phyloP scores from a whole-genome alignment of 2,888 invertebrate genomes.

The Venustoraphidia nigricollis region DNA sequence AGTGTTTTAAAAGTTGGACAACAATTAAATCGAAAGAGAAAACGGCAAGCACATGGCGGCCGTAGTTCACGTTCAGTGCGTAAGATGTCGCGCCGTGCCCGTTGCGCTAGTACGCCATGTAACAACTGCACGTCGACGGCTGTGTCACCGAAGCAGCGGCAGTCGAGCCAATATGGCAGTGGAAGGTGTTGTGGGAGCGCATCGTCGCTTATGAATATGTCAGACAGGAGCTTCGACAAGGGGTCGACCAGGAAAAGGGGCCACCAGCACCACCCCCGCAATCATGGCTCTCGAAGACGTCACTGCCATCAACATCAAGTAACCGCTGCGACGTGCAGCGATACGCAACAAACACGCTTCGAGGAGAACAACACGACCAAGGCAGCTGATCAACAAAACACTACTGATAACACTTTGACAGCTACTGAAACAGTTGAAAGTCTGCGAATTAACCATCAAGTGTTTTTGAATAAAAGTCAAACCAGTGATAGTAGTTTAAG shows the following conservation, averaged over 20 bases:
- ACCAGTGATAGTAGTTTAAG: slow-evolving; percentile 1
- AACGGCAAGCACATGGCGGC: slow-evolving; percentile 2
- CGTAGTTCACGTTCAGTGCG: slow-evolving; percentile 13
- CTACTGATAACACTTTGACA: slow-evolving; percentile 4
- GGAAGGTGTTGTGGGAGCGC: slow-evolving; percentile 29
- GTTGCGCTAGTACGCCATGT: no score
- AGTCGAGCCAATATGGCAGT: slow-evolving; percentile 44
- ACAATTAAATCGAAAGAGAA: not conserved
- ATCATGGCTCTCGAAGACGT: slow-evolving; percentile 30
- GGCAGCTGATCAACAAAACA: slow-evolving; percentile 5
- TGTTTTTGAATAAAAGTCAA: not conserved
- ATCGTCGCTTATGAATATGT: slow-evolving; percentile 21
- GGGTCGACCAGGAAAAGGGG: slow-evolving; percentile 49
- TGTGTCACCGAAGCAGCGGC: slow-evolving; percentile 23
- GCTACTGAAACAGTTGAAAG: not conserved
- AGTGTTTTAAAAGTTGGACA: not conserved
- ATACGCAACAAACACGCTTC: not conserved
- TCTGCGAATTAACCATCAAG: not conserved
- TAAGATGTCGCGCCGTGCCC: slow-evolving; percentile 14
- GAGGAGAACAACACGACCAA: slow-evolving; percentile 5
- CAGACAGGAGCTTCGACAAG: slow-evolving; percentile 25
- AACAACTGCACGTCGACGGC: no score
- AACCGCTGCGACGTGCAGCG: slow-evolving; percentile 1
- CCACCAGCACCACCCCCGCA: slow-evolving; percentile 61
- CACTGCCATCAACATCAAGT: slow-evolving; percentile 23